Percentiles rank a stretch among this genome's conserved stretches.
Evolutionary conservation across 1,140 invertebrate species (phyloP).

Genomic region (Drosophila seguyi): DNA sequence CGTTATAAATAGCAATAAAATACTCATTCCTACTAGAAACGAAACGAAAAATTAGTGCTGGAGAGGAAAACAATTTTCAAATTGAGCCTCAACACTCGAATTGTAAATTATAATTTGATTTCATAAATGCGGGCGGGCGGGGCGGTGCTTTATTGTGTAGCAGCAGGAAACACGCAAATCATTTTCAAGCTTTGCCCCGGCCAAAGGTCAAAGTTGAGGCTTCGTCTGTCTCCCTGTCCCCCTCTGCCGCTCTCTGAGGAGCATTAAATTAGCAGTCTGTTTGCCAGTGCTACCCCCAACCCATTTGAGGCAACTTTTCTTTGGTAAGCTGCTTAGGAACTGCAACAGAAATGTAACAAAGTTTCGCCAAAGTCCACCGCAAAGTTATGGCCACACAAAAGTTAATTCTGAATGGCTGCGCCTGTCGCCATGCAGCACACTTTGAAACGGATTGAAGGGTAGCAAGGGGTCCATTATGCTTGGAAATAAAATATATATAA

Average conservation of each 20-base stretch:
- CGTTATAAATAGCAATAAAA: slow-evolving; percentile 76
- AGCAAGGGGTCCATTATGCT: slow-evolving; percentile 2
- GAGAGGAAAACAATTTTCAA: slow-evolving; percentile 51
- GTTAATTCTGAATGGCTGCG: slow-evolving; percentile 53
- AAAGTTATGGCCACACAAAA: slow-evolving; percentile 66
- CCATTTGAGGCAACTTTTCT: slow-evolving; percentile 30
- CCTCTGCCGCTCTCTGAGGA: not conserved
- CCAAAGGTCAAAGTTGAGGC: slow-evolving; percentile 50
- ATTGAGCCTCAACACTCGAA: slow-evolving; percentile 41
- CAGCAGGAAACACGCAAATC: slow-evolving; percentile 49
- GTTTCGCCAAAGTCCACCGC: slow-evolving; percentile 60
- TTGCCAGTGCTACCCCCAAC: slow-evolving; percentile 4
- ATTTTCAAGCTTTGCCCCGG: slow-evolving; percentile 27
- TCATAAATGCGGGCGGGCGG: slow-evolving; percentile 34
- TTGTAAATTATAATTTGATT: slow-evolving; percentile 69
- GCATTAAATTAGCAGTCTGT: slow-evolving; percentile 59
- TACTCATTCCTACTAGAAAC: not conserved
- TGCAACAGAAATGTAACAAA: slow-evolving; percentile 65
- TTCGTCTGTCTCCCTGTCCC: not conserved
- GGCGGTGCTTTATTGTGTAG: slow-evolving; percentile 41
- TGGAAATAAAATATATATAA: not conserved
- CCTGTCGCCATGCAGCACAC: slow-evolving; percentile 52
- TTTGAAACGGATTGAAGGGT: slow-evolving; percentile 33
- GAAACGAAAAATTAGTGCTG: slow-evolving; percentile 6
- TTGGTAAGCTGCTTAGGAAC: slow-evolving; percentile 55